These are phyloP conservation scores for Phrynosoma platyrhinos DNA, from an alignment of 2,113 vertebrate species.

Conservation along the genomic window DNA sequence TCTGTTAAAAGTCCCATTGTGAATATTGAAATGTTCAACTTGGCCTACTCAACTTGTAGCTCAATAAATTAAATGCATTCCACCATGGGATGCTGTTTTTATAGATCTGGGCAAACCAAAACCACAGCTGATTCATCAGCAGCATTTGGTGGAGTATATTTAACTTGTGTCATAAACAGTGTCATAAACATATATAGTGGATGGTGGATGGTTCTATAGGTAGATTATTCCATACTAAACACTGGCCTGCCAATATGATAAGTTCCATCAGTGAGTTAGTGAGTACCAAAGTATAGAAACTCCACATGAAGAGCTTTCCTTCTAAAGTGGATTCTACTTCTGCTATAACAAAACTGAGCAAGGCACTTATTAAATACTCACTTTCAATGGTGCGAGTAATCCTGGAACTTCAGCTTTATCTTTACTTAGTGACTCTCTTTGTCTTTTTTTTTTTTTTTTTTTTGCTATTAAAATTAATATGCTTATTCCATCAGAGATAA, in stretches of 20 bases:
- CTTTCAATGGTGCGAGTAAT: background rate
- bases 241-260: too few relatives aligned
- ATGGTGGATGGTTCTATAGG: too few relatives aligned
- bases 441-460: too few relatives aligned
- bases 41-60: background rate
- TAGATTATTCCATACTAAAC: background rate
- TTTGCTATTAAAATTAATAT: too few relatives aligned
- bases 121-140: background rate
- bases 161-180: too few relatives aligned
- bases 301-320: background rate
- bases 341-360: background rate
- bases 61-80: background rate
- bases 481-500: too few relatives aligned
- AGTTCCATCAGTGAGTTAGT: background rate
- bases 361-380: background rate
- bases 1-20: conserved; percentile 32
- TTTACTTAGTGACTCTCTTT: too few relatives aligned
- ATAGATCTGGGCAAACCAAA: background rate
- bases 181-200: too few relatives aligned
- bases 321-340: background rate
- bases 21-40: conserved; percentile 48
- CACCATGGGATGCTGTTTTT: background rate
- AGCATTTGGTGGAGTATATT: too few relatives aligned
- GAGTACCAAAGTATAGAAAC: background rate
- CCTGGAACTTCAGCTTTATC: background rate